Evolutionary conservation across 2,797 vertebrate species (phyloP), one percentile per base, ranked within the genome.

Genomic region (Nothura maculosa): DNA sequence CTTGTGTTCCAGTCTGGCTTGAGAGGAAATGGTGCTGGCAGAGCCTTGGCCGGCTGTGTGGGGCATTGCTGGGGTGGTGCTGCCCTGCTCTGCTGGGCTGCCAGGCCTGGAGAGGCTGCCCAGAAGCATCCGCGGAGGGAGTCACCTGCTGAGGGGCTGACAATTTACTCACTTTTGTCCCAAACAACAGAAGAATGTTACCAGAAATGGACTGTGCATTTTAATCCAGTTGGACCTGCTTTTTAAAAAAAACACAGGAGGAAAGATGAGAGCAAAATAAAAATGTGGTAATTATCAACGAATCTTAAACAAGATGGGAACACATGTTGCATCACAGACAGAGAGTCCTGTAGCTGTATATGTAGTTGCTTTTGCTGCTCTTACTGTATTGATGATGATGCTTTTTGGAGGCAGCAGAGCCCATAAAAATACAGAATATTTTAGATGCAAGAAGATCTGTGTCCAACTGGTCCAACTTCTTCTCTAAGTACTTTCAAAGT

Each of bases 401-500:
- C 45, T 68, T 1, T 62, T 13, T 66, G 48, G 64, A 91, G 50
- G 69, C 13, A 83, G 20, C n/a, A 55, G 38, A 83, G 27, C 15
- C 75, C 12, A 9, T 60, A 25, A 64, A 62, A 30, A 36, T 1
- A 1, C n/a, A 5, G 45, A 52, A 32, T 57, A 15, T 52, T 70
- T 63, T 45, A 62, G 58, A 9, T 6, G 4, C 6, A 1, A 20
- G 19, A 21, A 6, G 12, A 14, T 1, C 34, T 91, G 16, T 79
- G 28, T 18, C 79, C 34, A 36, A 90, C 68, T 76, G 25, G 38
- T 86, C 63, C 52, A 83, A 24, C 32, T 87, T 6, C 50, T 89
- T 34, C 47, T 87, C 57, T 40, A 30, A 77, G 63, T 28, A 52
- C 8, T n/a, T 87, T 72, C 69, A 72, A 68, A 85, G 19, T 6